phyloP scores from a whole-genome alignment of 2,797 vertebrate genomes.

The Microchirus variegatus region DNA sequence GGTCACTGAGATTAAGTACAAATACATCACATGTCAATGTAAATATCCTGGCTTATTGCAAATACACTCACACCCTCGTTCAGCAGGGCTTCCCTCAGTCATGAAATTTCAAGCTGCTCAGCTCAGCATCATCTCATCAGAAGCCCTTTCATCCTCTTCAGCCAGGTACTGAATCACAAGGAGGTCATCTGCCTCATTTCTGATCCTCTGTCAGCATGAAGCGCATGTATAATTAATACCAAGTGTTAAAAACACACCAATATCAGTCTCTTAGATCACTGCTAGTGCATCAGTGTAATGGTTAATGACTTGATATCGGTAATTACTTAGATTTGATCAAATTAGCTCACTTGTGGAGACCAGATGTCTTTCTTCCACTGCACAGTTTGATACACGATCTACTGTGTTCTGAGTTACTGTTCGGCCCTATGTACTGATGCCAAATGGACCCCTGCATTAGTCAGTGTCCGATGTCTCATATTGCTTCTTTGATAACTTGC shows the following conservation, averaged over 20 bases:
- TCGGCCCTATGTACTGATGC: neutral
- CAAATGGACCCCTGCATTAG: conserved; percentile 11
- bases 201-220: conserved; percentile 8
- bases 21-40: no score
- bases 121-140: conserved; percentile 25
- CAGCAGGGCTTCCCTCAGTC: conserved; percentile 29
- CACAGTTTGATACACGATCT: neutral
- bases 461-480: conserved; percentile 5
- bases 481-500: conserved; percentile 8
- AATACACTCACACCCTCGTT: conserved; percentile 5
- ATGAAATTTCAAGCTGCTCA: conserved; percentile 19
- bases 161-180: conserved; percentile 24
- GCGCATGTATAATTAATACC: conserved; percentile 52
- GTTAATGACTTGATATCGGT: conserved; percentile 9
- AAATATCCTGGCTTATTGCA: neutral
- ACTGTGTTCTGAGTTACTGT: conserved; percentile 2
- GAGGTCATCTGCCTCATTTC: conserved; percentile 20
- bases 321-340: conserved; percentile 17
- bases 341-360: conserved; percentile 3
- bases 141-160: conserved; percentile 34
- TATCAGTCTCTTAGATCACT: conserved; percentile 52
- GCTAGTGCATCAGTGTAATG: conserved; percentile 14
- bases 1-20: no score
- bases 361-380: neutral
- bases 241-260: conserved; percentile 23